Percentiles rank a stretch among this genome's conserved stretches.
These are phyloP conservation scores for Entelurus aequoreus DNA, from an alignment of 2,113 vertebrate genomes.

Conservation along the genomic window DNA sequence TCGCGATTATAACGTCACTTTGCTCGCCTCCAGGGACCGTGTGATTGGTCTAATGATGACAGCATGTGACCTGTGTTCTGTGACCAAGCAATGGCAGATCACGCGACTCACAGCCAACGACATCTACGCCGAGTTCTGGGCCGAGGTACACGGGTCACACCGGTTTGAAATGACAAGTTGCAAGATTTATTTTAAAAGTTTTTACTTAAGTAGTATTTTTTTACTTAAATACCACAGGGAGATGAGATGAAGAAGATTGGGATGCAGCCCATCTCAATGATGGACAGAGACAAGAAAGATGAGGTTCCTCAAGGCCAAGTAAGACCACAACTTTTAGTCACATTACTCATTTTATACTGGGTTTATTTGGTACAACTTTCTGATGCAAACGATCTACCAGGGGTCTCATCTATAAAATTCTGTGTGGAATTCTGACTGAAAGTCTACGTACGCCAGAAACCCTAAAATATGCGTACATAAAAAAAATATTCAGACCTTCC, in stretches of 20 bases:
- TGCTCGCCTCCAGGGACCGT: conserved; percentile 81
- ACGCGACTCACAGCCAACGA: conserved; percentile 91
- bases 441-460: too few relatives aligned
- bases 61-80: conserved; percentile 96
- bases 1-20: conserved; percentile 38
- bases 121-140: conserved; percentile 98
- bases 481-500: too few relatives aligned
- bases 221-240: conserved; percentile 68
- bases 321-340: conserved; percentile 28
- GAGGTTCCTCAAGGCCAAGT: conserved; percentile 97
- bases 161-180: not conserved
- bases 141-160: conserved; percentile 77
- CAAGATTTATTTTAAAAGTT: not conserved
- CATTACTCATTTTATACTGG: not conserved
- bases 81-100: conserved; percentile 94
- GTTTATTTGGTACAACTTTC: not conserved
- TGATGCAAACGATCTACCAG: too few relatives aligned
- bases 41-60: conserved; percentile 99
- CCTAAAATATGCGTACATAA: too few relatives aligned
- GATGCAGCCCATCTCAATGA: conserved; percentile 94
- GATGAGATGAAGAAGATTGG: conserved; percentile 99
- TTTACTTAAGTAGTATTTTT: not conserved
- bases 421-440: too few relatives aligned
- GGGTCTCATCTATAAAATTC: too few relatives aligned
- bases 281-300: conserved; percentile 95